A percentile compares a stretch with the other conserved stretches of the same genome.
These are phyloP conservation scores for Harpalus rufipes DNA, from an alignment of 2,888 invertebrate species.

Conservation along the genomic window DNA sequence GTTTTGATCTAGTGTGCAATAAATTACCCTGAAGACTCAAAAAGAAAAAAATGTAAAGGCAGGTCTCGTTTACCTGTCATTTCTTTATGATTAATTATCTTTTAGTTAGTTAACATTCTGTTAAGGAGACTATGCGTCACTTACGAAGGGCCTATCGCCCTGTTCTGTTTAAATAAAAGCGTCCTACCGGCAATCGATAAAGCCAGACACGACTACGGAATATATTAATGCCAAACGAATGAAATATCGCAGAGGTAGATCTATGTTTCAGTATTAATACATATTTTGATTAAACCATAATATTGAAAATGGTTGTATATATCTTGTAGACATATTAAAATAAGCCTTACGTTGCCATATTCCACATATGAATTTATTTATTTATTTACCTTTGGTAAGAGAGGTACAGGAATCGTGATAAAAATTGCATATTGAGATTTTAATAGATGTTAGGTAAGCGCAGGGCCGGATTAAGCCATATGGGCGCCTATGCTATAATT, in stretches of 20 bases:
- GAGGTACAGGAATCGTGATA: too few relatives aligned
- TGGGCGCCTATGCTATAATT: too few relatives aligned
- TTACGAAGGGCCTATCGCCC: neutral
- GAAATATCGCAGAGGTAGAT: constrained; percentile 19
- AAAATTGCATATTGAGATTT: too few relatives aligned
- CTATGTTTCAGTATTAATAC: constrained; percentile 39
- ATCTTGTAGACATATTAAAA: constrained; percentile 10
- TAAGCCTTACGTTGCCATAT: neutral
- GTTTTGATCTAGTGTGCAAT: constrained; percentile 52
- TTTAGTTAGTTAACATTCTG: constrained; percentile 55
- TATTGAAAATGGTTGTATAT: constrained; percentile 34
- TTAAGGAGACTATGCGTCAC: constrained; percentile 18
- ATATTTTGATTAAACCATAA: constrained; percentile 41
- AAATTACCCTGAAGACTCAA: constrained; percentile 16
- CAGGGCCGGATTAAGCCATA: too few relatives aligned
- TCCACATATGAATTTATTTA: too few relatives aligned
- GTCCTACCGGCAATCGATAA: constrained; percentile 26
- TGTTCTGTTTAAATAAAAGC: constrained; percentile 31
- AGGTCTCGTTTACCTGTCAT: constrained; percentile 52
- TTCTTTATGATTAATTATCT: constrained; percentile 56
- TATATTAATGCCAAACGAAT: constrained; percentile 45
- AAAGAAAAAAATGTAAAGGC: constrained; percentile 44
- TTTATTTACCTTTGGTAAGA: too few relatives aligned
- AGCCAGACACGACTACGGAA: constrained; percentile 24
- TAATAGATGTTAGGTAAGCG: too few relatives aligned